Evolutionary conservation across 2,888 invertebrate genomes (phyloP), one percentile per base, ranked within the genome.

Genomic region (Schizotus pectinicornis): DNA sequence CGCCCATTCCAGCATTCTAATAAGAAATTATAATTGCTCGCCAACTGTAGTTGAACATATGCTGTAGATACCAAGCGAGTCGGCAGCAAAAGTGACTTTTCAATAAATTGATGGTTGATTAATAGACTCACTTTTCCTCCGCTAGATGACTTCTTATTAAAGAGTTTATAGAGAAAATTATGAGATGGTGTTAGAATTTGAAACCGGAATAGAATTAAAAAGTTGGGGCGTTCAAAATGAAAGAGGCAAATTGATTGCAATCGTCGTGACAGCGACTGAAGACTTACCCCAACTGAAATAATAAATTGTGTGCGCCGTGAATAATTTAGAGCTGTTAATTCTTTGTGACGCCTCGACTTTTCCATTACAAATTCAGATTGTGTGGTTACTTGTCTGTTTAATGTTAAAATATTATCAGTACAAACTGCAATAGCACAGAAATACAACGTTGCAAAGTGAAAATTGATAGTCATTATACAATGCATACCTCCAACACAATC

Each of bases 221-320:
- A 58, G 52, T 58, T 47, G 43, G 52, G 48, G 48, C 52, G 52
- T 43, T 48, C 57, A 61, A 55, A 62, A 62, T 46, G 56, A 59
- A 65, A 65, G 61, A 65, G 63, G 68, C 69, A 69, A 71, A 73
- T 73, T 72, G 73, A 72, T 70, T 70, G 69, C 69, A 71, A 69
- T 70, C 69, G 65, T 64, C 63, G 61, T 62, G 66, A 63, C 63
- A 62, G 62, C 61, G 54, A 63, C 62, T 61, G 63, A 48, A 48
- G 52, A 45, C 56, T 65, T 64, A 63, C 64, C 63, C 54, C 62
- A 61, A 58, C 60, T 59, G 61, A 67, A 69, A 68, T 68, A 70
- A 70, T 71, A 69, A 70, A 70, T 68, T 64, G 68, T 64, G 67
- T 63, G 65, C 64, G 67, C 65, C 65, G 62, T 63, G 67, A 67